Evolutionary conservation across 2,888 invertebrate species (phyloP).

Genomic region (Drosophila ezoana): DNA sequence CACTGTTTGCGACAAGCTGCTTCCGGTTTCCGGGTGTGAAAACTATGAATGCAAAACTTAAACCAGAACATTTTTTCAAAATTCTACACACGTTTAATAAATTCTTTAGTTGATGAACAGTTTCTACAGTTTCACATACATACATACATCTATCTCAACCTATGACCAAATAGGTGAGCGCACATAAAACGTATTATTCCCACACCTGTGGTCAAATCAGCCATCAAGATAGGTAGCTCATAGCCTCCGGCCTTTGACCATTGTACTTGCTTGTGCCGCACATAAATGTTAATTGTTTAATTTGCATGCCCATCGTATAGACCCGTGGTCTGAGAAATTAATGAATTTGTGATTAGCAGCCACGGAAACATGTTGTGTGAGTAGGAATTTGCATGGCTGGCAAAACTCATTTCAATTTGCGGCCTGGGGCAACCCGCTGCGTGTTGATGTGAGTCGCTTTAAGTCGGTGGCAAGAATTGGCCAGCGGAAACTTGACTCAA

Average conservation of each 20-base stretch:
- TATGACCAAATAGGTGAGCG: background rate
- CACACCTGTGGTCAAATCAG: background rate
- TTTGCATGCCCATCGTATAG: conserved; percentile 50
- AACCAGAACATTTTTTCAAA: background rate
- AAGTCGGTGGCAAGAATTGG: conserved; percentile 52
- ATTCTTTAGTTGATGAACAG: background rate
- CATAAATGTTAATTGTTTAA: conserved; percentile 58
- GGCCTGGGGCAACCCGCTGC: conserved; percentile 15
- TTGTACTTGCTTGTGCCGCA: conserved; percentile 15
- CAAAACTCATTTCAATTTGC: conserved; percentile 51
- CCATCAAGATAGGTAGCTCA: conserved; percentile 10
- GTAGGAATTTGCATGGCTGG: conserved; percentile 29
- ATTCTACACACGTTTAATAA: conserved; percentile 10
- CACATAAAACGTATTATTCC: background rate
- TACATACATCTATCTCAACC: background rate
- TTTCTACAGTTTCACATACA: background rate
- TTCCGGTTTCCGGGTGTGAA: conserved; percentile 47
- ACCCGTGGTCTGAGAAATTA: conserved; percentile 30
- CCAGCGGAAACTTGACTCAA: conserved; percentile 53
- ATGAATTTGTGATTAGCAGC: conserved; percentile 55
- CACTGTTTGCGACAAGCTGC: conserved; percentile 31
- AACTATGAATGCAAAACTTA: conserved; percentile 20
- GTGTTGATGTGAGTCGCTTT: conserved; percentile 49
- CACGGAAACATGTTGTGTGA: conserved; percentile 1
- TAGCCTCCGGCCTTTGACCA: conserved; percentile 12